Evolutionary conservation across 2,797 vertebrate genomes (phyloP).

Genomic region (Dicrostonyx torquatus): DNA sequence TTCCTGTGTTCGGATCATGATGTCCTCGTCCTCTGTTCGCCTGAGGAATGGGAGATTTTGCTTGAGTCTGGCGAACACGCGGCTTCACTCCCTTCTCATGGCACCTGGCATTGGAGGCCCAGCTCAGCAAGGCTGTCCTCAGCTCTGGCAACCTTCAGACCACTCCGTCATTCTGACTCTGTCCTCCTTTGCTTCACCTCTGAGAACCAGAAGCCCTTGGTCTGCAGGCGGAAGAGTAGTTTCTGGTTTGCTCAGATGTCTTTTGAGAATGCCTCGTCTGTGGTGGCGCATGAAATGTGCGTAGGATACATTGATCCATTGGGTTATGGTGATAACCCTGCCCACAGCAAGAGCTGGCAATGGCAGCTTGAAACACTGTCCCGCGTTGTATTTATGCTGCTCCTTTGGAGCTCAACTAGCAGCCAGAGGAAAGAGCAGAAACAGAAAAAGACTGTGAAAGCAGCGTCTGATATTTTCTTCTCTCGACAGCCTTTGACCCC

Average conservation of each 20-base stretch:
- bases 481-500: neutral
- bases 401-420: neutral
- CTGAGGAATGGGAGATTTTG: neutral
- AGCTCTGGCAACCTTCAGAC: neutral
- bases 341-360: neutral
- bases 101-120: accelerated
- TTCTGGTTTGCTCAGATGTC: neutral
- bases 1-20: neutral
- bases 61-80: no score
- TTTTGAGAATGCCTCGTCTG: neutral
- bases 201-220: no score
- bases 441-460: neutral
- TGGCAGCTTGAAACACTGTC: accelerated
- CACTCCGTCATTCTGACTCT: neutral
- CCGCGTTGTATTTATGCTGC: accelerated
- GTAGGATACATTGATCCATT: accelerated
- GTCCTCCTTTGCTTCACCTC: neutral
- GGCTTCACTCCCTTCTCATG: accelerated
- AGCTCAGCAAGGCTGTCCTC: neutral
- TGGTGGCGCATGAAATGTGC: accelerated
- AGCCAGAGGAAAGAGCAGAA: neutral
- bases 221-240: neutral
- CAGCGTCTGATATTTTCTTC: neutral
- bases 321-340: accelerated
- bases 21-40: neutral